phyloP scores from a whole-genome alignment of 2,888 invertebrate species.

The Spisula subtruncata region DNA sequence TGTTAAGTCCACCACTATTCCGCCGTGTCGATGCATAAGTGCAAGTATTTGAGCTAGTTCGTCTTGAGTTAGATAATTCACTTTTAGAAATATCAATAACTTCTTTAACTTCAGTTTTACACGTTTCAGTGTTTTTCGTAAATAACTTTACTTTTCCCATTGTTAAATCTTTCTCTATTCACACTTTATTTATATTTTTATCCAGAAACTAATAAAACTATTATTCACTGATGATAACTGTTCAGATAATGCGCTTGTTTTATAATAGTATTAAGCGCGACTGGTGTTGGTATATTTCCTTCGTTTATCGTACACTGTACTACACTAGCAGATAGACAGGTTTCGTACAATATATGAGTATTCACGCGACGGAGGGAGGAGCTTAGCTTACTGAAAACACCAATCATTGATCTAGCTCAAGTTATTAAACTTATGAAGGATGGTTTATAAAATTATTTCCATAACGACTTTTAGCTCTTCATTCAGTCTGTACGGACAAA shows the following conservation, averaged over 20 bases:
- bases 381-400: neutral
- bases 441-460: neutral
- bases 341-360: conserved; percentile 5
- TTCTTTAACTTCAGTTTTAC: neutral
- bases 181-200: neutral
- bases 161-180: neutral
- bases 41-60: neutral
- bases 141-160: neutral
- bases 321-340: neutral
- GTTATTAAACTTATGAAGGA: neutral
- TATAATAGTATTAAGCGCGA: neutral
- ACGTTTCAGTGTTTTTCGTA: neutral
- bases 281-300: neutral
- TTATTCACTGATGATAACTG: neutral
- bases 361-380: neutral
- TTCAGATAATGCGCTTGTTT: neutral
- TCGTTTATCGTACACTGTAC: neutral
- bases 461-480: neutral
- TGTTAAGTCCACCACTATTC: conserved; percentile 7
- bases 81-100: neutral
- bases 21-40: neutral
- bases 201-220: neutral
- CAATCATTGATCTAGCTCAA: neutral
- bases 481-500: neutral
- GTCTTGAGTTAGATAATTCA: neutral